Evolutionary conservation across 1,140 invertebrate species (phyloP), one percentile per base, ranked within the genome.

Genomic region (Chironomus tepperi): DNA sequence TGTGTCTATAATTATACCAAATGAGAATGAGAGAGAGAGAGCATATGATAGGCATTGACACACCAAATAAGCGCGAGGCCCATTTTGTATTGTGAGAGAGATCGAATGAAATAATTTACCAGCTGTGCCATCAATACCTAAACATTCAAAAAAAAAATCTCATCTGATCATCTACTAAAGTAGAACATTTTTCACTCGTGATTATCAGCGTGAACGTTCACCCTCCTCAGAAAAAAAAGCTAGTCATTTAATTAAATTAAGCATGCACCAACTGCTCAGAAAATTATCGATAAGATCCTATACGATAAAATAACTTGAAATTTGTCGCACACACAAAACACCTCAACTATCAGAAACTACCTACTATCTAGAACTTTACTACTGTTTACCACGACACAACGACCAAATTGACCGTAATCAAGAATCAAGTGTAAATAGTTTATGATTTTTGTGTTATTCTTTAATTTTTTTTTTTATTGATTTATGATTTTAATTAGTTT

Each of bases 81-180:
- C 24, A 34, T 34, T 34, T 34, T 34, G 24, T 34, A 34, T 34
- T 34, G 24, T 34, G 47, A 15, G n/a, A 57, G 43, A 47, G 47
- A 57, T 12, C 7, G 47, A 57, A 8, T 5, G 12, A 15, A 8
- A 10, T 5, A n/a, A 12, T 47, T 47, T 15, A 47, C 43, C 47
- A 57, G 47, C 47, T n/a, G 47, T 57, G 47, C 47, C 47, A 57
- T n/a, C 47, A 34, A 34, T n/a, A n/a, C n/a, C n/a, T n/a, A n/a
- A n/a, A n/a, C n/a, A 34, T 34, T 12, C 47, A 57, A n/a, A 12
- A 5, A 12, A 47, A 5, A 12, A 57, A n/a, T 57, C 15, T 57
- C 47, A n/a, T 15, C n/a, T 57, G 47, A 34, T 34, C 12, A 57
- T 57, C 47, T 5, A 57, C 12, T 12, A n/a, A 57, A 57, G 12